Percentiles rank a stretch among this genome's conserved stretches.
These are phyloP conservation scores for Camponotus floridanus DNA, from an alignment of 1,140 invertebrate species.

Conservation along the genomic window DNA sequence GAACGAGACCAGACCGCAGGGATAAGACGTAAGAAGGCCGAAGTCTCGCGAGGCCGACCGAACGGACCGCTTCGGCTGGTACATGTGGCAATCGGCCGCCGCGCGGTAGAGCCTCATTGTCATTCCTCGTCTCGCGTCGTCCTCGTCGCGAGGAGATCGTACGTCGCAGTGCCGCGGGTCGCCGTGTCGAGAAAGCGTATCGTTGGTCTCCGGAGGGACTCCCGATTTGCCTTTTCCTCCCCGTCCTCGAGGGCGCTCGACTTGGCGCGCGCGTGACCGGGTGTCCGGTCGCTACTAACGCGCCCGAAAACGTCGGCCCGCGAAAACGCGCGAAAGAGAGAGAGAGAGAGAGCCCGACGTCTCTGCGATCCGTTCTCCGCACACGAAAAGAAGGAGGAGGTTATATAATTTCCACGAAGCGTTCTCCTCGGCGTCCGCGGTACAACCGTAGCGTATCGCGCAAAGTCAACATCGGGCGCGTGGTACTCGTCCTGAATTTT, in stretches of 20 bases:
- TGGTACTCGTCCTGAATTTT: neutral
- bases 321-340: constrained; percentile 1
- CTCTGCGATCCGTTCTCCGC: constrained; percentile 36
- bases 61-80: constrained; percentile 73
- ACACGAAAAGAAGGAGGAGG: constrained; percentile 19
- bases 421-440: constrained; percentile 53
- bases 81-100: constrained; percentile 84
- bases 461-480: constrained; percentile 8
- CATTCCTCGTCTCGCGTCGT: constrained; percentile 37
- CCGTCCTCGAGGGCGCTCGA: neutral
- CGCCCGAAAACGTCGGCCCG: constrained; percentile 71
- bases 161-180: neutral
- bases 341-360: constrained; percentile 14
- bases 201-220: neutral
- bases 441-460: constrained; percentile 15
- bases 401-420: constrained; percentile 77
- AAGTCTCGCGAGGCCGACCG: constrained; percentile 72
- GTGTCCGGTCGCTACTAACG: constrained; percentile 61
- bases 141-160: neutral
- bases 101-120: constrained; percentile 75
- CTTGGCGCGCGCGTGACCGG: constrained; percentile 49
- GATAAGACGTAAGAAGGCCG: constrained; percentile 66
- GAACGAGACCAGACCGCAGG: neutral
- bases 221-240: neutral
- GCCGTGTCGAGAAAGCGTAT: neutral